Evolutionary conservation across 2,888 invertebrate genomes (phyloP).

Genomic region (Aphodius granarius): DNA sequence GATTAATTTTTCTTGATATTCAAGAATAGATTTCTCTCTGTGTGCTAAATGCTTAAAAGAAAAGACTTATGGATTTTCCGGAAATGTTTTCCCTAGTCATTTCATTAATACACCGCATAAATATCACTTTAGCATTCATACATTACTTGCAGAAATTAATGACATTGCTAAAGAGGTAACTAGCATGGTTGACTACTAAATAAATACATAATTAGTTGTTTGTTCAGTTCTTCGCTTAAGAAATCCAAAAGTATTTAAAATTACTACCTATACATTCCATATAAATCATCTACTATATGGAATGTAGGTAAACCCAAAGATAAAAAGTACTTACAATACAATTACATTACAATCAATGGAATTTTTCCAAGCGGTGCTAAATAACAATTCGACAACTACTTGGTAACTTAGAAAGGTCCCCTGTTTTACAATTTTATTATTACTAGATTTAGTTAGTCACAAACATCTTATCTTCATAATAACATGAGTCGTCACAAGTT

Average conservation of each 20-base stretch:
- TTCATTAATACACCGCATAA: neutral
- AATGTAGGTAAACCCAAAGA: neutral
- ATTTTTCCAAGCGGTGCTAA: neutral
- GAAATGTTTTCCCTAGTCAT: neutral
- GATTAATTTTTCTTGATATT: too few species aligned
- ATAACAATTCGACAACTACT: neutral
- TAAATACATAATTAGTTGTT: neutral
- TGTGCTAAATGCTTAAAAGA: neutral
- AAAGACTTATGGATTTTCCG: neutral
- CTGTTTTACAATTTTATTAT: neutral
- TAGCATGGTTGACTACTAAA: neutral
- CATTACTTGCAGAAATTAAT: neutral
- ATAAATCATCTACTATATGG: neutral
- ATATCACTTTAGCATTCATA: neutral
- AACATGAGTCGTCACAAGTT: neutral
- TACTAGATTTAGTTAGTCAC: neutral
- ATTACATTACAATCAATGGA: neutral
- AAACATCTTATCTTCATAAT: neutral
- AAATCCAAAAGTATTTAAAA: neutral
- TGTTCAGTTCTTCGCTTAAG: neutral
- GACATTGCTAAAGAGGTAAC: neutral
- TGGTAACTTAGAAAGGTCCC: neutral
- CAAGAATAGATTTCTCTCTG: too few species aligned
- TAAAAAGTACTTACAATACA: neutral
- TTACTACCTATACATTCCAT: too few species aligned